Percentiles rank a stretch among this genome's conserved stretches.
Conservation (phyloP, 2,888 invertebrate genomes). For the Epiblema foenella region DNA sequence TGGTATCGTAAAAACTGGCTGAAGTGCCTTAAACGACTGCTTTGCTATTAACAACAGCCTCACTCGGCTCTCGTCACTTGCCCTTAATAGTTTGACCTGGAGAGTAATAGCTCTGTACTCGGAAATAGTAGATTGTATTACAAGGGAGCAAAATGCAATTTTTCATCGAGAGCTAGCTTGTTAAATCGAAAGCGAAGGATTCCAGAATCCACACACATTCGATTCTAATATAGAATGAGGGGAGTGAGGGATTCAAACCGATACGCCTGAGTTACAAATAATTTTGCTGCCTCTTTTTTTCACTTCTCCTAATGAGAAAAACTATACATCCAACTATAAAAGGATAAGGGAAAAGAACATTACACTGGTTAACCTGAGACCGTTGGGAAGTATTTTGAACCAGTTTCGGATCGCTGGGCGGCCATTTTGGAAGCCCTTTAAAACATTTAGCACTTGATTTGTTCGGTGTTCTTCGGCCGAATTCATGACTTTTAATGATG, state of each 20-base stretch:
- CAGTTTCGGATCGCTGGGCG: constrained; percentile 45
- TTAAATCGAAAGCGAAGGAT: too few relatives aligned
- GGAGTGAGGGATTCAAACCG: too few relatives aligned
- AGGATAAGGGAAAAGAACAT: too few relatives aligned
- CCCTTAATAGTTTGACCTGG: neutral
- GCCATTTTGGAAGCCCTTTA: constrained; percentile 42
- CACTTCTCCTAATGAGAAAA: too few relatives aligned
- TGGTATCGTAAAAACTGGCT: constrained; percentile 44
- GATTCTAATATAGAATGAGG: too few relatives aligned
- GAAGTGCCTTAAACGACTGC: constrained; percentile 48
- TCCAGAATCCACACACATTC: too few relatives aligned
- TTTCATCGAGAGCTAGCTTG: too few relatives aligned
- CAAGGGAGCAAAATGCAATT: too few relatives aligned
- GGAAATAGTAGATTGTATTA: too few relatives aligned
- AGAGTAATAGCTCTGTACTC: neutral
- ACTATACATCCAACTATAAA: too few relatives aligned
- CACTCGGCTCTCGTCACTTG: neutral
- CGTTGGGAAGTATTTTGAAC: neutral
- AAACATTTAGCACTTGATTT: constrained; percentile 49
- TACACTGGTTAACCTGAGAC: neutral
- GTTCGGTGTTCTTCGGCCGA: neutral
- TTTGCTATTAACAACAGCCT: neutral
- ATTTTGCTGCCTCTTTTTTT: too few relatives aligned
- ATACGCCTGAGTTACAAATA: too few relatives aligned
- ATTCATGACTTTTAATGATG: neutral